Evolutionary conservation across 2,888 invertebrate genomes (phyloP).

Genomic region (Drosophila demipolita): DNA sequence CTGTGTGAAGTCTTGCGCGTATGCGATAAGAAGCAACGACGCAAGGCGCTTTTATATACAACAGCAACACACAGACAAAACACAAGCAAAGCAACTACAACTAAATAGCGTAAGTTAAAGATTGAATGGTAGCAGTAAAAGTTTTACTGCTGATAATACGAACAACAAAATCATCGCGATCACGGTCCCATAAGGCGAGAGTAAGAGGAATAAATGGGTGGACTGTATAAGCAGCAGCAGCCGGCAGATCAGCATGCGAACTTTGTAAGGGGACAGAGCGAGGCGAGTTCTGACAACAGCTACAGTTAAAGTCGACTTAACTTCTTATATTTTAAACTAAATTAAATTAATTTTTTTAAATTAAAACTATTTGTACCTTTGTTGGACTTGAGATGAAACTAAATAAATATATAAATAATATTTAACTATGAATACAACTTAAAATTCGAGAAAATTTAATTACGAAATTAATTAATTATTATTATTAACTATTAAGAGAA

Average conservation of each 20-base stretch:
- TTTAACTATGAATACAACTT: background rate
- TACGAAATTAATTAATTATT: background rate
- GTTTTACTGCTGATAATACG: background rate
- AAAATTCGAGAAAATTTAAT: background rate
- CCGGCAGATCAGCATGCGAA: background rate
- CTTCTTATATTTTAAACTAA: background rate
- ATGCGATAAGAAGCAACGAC: constrained; percentile 1
- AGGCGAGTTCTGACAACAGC: background rate
- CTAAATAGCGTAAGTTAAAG: background rate
- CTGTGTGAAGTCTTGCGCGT: constrained; percentile 9
- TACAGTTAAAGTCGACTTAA: background rate
- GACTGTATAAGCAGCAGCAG: background rate
- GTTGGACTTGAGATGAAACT: no score
- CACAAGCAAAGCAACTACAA: background rate
- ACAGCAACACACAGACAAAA: background rate
- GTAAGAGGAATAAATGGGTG: background rate
- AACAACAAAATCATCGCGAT: background rate
- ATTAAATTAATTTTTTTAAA: background rate
- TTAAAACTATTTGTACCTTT: background rate
- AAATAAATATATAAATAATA: background rate
- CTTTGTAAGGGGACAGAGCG: background rate
- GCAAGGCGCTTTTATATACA: background rate
- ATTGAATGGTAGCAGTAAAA: background rate
- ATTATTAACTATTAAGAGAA: background rate
- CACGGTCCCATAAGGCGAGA: background rate